Conservation (phyloP, 2,797 vertebrate species). For the Orientallactaga sibirica region DNA sequence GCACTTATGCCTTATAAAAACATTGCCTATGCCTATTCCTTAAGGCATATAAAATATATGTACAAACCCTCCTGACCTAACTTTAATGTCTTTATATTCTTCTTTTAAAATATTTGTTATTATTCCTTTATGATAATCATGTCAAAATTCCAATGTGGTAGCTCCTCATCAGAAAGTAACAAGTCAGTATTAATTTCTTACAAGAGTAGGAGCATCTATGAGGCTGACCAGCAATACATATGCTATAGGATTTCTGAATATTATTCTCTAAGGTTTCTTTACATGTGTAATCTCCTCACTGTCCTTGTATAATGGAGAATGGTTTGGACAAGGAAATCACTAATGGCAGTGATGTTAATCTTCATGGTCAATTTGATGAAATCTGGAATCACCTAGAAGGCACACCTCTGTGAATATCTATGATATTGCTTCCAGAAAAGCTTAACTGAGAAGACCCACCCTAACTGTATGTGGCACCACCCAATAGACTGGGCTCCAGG, state of each 20-base stretch:
- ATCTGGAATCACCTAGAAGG: neutral
- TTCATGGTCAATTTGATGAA: no score
- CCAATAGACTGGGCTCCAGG: neutral
- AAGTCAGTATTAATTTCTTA: neutral
- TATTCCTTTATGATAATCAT: neutral
- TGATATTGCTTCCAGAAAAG: neutral
- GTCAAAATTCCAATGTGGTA: neutral
- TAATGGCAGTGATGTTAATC: neutral
- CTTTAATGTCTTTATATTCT: slow-evolving; percentile 14
- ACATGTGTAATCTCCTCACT: slow-evolving; percentile 6
- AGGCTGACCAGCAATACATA: neutral
- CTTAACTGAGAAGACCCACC: neutral
- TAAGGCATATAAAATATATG: neutral
- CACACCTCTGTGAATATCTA: neutral
- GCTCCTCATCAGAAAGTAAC: slow-evolving; percentile 52
- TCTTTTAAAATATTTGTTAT: slow-evolving; percentile 22
- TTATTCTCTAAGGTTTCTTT: neutral
- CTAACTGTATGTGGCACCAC: neutral
- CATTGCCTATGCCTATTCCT: neutral
- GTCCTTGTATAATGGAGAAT: neutral
- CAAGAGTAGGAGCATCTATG: neutral
- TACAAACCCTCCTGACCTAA: neutral
- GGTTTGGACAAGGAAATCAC: neutral
- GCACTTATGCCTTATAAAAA: neutral
- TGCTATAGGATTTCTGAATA: neutral